Conservation (phyloP, 2,797 vertebrate species). For the Sebastes taczanowskii region DNA sequence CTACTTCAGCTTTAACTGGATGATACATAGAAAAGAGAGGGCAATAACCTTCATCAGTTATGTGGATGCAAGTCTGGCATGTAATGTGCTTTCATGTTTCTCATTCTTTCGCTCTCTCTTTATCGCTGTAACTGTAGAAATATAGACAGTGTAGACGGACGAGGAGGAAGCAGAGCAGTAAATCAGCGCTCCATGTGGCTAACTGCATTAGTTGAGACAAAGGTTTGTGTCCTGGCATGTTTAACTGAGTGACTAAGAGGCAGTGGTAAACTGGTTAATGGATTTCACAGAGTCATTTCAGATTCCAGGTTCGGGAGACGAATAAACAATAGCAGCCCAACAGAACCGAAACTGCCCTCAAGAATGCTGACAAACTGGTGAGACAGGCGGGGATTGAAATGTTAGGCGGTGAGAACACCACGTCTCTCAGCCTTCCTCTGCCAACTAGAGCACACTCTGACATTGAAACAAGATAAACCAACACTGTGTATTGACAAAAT, state of each 20-base stretch:
- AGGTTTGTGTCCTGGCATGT: background rate
- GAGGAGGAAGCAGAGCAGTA: background rate
- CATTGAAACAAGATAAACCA: background rate
- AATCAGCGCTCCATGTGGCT: background rate
- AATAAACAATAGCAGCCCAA: constrained; percentile 32
- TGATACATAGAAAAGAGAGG: background rate
- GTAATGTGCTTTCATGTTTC: background rate
- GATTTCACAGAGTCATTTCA: constrained; percentile 1
- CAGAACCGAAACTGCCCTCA: constrained; percentile 41
- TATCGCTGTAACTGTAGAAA: background rate
- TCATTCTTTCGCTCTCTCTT: background rate
- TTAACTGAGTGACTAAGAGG: background rate
- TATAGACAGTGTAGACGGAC: background rate
- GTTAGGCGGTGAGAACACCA: constrained; percentile 34
- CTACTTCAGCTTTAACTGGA: background rate
- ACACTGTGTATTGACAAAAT: background rate
- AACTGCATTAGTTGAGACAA: background rate
- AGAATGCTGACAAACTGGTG: constrained; percentile 70
- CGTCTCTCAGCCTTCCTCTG: background rate
- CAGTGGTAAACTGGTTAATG: background rate
- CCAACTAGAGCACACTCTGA: background rate
- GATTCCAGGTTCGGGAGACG: constrained; percentile 27
- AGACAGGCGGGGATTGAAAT: constrained; percentile 32
- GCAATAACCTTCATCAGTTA: background rate
- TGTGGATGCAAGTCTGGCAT: background rate